Conservation (phyloP, 2,797 vertebrate species). For the Trematomus bernacchii region DNA sequence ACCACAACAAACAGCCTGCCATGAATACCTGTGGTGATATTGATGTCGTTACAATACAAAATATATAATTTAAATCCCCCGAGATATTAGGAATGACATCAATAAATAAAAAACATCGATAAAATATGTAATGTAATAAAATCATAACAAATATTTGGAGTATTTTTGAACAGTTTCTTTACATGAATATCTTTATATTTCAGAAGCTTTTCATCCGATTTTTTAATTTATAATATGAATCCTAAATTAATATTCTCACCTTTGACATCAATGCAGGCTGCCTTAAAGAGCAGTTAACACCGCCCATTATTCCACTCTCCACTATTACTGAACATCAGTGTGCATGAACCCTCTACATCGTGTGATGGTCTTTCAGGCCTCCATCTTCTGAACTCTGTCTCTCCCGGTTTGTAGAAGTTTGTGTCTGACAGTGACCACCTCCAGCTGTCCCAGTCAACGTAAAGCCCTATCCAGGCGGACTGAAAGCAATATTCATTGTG, state of each 20-base stretch:
- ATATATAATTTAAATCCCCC: not conserved
- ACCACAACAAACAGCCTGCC: slow-evolving; percentile 1
- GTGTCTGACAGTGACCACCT: not conserved
- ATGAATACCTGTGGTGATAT: not conserved
- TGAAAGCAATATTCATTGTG: no score
- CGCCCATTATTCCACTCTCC: no score
- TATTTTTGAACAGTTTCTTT: not conserved
- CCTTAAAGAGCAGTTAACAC: no score
- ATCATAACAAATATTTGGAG: not conserved
- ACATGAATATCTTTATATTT: no score
- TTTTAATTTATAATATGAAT: no score
- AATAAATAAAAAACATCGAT: not conserved
- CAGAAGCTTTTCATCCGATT: no score
- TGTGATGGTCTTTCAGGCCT: fast-evolving
- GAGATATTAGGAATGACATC: not conserved
- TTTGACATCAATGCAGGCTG: no score
- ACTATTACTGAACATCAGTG: no score
- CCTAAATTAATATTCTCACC: no score
- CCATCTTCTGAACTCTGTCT: not conserved
- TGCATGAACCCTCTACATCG: no score
- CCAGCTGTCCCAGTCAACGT: no score
- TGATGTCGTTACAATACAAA: not conserved
- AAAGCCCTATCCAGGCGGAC: no score
- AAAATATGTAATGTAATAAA: not conserved
- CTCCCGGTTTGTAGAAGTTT: slow-evolving; percentile 5